phyloP scores from a whole-genome alignment of 2,888 invertebrate species.

The Dasypolia templi region DNA sequence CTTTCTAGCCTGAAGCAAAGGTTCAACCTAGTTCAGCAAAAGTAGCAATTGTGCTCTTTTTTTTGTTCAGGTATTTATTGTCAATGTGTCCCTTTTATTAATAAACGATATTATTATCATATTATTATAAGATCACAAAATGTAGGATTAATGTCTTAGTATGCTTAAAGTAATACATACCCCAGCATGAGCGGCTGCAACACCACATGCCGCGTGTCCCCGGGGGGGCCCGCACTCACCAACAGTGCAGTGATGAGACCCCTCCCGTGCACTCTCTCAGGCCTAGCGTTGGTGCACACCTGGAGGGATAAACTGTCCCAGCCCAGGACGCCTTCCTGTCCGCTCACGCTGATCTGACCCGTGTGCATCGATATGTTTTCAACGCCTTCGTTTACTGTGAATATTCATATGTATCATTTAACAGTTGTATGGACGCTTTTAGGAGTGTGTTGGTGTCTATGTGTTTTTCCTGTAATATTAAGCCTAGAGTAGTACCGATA shows the following conservation, averaged over 20 bases:
- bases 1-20: no score
- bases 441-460: no score
- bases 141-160: background rate
- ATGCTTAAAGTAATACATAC: conserved; percentile 64
- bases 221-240: conserved; percentile 71
- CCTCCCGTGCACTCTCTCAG: conserved; percentile 73
- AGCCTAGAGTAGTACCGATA: no score
- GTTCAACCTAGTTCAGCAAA: no score
- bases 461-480: background rate
- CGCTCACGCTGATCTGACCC: conserved; percentile 75
- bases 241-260: conserved; percentile 73
- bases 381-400: conserved; percentile 70
- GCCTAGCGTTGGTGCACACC: conserved; percentile 71
- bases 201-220: conserved; percentile 73
- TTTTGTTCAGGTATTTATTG: no score
- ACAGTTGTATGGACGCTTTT: no score
- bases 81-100: no score
- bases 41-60: no score
- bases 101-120: no score
- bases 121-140: no score
- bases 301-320: conserved; percentile 75
- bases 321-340: conserved; percentile 73
- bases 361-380: conserved; percentile 77
- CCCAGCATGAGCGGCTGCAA: conserved; percentile 81
- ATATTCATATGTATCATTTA: background rate